Percentiles rank a stretch among this genome's conserved stretches.
Evolutionary conservation across 2,888 invertebrate species (phyloP).

Genomic region (Pseudococcus viburni): DNA sequence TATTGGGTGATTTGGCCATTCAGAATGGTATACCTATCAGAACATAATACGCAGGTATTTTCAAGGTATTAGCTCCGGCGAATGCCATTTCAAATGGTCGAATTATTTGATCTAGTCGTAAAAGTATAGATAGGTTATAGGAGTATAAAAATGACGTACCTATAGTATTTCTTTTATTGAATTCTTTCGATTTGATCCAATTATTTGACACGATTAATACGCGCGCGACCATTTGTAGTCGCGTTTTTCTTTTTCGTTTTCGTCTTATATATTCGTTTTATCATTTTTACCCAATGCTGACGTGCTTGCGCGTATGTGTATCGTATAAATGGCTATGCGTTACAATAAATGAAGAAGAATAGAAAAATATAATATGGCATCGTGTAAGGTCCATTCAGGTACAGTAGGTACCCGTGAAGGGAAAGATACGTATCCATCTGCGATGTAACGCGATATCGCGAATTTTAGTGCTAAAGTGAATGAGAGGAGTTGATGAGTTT

Average conservation of each 20-base stretch:
- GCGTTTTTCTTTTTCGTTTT: neutral
- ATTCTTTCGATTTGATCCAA: constrained; percentile 57
- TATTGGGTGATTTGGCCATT: neutral
- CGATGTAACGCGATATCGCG: too few species aligned
- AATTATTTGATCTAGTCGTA: neutral
- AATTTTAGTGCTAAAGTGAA: too few species aligned
- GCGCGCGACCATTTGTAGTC: neutral
- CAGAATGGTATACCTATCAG: neutral
- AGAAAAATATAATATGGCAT: neutral
- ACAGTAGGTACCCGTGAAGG: neutral
- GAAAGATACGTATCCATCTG: too few species aligned
- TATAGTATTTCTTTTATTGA: constrained; percentile 14
- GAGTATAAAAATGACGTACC: neutral
- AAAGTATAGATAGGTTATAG: neutral
- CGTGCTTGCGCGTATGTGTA: neutral
- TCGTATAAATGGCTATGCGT: neutral
- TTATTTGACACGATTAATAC: constrained; percentile 61
- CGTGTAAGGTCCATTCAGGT: neutral
- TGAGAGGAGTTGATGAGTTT: too few species aligned
- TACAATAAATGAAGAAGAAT: too few species aligned
- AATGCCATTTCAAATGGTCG: neutral
- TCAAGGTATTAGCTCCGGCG: neutral
- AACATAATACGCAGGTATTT: neutral
- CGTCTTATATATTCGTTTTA: neutral
- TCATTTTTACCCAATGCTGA: neutral